Conservation (phyloP, 1,140 invertebrate species). For the Lethrus apterus region DNA sequence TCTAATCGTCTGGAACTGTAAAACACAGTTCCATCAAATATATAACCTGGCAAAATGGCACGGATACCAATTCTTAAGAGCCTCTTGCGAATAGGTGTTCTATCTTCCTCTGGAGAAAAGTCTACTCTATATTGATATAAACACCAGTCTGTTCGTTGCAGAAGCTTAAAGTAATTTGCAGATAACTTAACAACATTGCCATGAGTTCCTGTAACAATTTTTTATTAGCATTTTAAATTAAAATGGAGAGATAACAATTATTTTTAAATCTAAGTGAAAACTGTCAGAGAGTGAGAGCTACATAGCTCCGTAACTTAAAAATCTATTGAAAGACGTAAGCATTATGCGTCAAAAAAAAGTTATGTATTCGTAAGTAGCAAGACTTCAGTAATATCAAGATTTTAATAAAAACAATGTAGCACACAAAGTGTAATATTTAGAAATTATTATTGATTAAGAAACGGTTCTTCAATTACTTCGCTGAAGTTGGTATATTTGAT, state of each 20-base stretch:
- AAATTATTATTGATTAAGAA: too few species aligned
- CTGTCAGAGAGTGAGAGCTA: neutral
- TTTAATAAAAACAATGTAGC: too few species aligned
- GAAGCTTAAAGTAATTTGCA: conserved; percentile 70
- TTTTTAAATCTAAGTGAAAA: too few species aligned
- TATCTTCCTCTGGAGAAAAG: conserved; percentile 66
- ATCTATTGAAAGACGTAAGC: neutral
- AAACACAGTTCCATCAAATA: conserved; percentile 52
- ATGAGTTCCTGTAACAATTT: too few species aligned
- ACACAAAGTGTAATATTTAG: too few species aligned
- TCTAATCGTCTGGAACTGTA: conserved; percentile 42
- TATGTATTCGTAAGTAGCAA: too few species aligned
- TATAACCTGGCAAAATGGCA: conserved; percentile 42
- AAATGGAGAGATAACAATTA: too few species aligned
- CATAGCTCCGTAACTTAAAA: neutral
- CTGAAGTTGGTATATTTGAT: too few species aligned
- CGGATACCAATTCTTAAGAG: conserved; percentile 24
- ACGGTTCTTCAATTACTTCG: too few species aligned
- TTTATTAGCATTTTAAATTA: too few species aligned
- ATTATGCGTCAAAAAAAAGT: too few species aligned
- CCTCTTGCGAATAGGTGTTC: conserved; percentile 50
- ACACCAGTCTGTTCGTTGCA: conserved; percentile 61
- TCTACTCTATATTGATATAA: conserved; percentile 78
- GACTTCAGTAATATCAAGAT: too few species aligned
- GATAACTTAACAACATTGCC: conserved; percentile 50